phyloP scores from a whole-genome alignment of 2,888 invertebrate genomes.

The Apocheima hispidaria region DNA sequence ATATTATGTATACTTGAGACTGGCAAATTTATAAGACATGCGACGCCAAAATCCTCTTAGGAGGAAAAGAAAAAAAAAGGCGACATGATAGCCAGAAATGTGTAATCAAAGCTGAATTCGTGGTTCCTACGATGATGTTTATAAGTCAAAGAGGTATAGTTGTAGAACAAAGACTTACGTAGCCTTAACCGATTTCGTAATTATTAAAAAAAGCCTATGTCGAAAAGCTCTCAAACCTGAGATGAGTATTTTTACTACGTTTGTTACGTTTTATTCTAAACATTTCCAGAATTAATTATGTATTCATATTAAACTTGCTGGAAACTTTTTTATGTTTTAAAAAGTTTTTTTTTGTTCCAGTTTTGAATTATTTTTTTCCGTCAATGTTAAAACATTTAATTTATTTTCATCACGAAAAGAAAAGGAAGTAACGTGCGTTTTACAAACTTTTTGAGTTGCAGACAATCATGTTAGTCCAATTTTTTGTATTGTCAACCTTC shows the following conservation, averaged over 20 bases:
- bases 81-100: not conserved
- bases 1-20: too few relatives aligned
- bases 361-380: slow-evolving; percentile 23
- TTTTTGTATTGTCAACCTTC: slow-evolving; percentile 1
- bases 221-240: too few relatives aligned
- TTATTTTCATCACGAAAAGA: not conserved
- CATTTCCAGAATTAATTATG: slow-evolving; percentile 30
- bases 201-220: too few relatives aligned
- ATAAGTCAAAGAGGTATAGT: too few relatives aligned
- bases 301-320: slow-evolving; percentile 27
- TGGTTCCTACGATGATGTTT: not conserved
- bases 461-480: not conserved
- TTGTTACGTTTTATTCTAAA: too few relatives aligned
- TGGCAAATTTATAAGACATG: too few relatives aligned
- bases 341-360: slow-evolving; percentile 23
- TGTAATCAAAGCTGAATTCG: not conserved
- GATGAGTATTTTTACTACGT: too few relatives aligned
- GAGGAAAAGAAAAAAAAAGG: too few relatives aligned
- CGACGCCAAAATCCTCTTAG: too few relatives aligned
- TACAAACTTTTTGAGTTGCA: not conserved
- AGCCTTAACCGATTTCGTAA: too few relatives aligned
- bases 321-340: slow-evolving; percentile 28
- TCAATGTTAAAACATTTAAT: slow-evolving; percentile 5
- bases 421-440: not conserved
- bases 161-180: too few relatives aligned